These are phyloP conservation scores for Octomys mimax DNA, from an alignment of 2,797 vertebrate genomes.

Conservation along the genomic window DNA sequence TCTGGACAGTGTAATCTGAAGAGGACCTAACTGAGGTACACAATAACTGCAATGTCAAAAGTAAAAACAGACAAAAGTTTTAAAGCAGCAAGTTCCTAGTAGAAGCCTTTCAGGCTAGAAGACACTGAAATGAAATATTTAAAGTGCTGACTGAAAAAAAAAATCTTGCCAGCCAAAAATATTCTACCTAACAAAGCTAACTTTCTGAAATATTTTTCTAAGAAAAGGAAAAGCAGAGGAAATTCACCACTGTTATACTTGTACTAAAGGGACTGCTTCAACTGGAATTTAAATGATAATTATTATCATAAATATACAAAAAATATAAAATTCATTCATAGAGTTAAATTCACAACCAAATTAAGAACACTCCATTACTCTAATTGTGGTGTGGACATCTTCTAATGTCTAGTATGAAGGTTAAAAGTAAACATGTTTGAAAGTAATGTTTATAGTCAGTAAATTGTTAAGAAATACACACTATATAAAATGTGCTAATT, in stretches of 20 bases:
- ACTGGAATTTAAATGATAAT: neutral
- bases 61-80: neutral
- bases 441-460: neutral
- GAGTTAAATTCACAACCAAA: neutral
- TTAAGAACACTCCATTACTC: neutral
- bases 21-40: neutral
- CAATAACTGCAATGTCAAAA: neutral
- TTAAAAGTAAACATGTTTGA: neutral
- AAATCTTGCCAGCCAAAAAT: neutral
- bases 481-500: neutral
- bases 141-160: neutral
- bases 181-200: neutral
- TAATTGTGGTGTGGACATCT: neutral
- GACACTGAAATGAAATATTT: neutral
- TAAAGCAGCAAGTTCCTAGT: neutral
- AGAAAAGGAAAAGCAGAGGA: neutral
- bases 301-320: neutral
- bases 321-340: neutral
- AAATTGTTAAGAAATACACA: neutral
- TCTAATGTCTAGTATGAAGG: neutral
- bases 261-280: neutral
- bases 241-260: neutral
- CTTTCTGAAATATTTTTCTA: neutral
- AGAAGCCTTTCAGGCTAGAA: neutral
- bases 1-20: neutral